Conservation (phyloP, 2,797 vertebrate genomes). For the Halcyon badia region DNA sequence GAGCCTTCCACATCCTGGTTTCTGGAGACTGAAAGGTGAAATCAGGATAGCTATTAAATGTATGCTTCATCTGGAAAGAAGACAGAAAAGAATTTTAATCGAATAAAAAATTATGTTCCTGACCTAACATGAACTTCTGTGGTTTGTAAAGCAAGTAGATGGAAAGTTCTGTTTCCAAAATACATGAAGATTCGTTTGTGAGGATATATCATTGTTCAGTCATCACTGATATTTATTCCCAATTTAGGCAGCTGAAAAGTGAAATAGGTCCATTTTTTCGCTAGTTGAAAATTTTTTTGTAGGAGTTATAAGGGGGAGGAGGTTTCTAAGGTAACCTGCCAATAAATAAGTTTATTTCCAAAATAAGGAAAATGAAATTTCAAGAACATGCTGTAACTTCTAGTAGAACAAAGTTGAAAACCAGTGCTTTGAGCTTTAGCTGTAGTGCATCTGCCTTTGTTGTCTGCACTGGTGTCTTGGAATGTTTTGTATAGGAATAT, state of each 20-base stretch:
- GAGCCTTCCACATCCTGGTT: neutral
- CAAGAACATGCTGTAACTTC: neutral
- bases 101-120: conserved; percentile 14
- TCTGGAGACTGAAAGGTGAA: conserved; percentile 2
- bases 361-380: conserved; percentile 23
- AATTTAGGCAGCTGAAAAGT: conserved; percentile 27
- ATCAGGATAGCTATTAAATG: conserved; percentile 28
- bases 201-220: conserved; percentile 18
- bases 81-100: conserved; percentile 2
- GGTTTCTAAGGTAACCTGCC: conserved; percentile 44
- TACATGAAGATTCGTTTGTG: neutral
- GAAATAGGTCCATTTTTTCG: conserved; percentile 7
- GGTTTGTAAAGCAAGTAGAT: conserved; percentile 23
- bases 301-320: neutral
- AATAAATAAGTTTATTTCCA: conserved; percentile 47
- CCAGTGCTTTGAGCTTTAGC: neutral
- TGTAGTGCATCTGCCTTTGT: neutral
- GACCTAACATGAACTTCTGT: conserved; percentile 9
- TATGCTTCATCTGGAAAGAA: conserved; percentile 7
- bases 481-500: neutral
- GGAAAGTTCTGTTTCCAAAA: conserved; percentile 22
- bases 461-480: neutral
- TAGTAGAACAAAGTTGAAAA: neutral
- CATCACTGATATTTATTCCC: neutral
- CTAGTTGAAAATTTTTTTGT: neutral